Base-by-base conservation (phyloP, 2,797 vertebrate genomes). In the Peromyscus melanophrys region DNA sequence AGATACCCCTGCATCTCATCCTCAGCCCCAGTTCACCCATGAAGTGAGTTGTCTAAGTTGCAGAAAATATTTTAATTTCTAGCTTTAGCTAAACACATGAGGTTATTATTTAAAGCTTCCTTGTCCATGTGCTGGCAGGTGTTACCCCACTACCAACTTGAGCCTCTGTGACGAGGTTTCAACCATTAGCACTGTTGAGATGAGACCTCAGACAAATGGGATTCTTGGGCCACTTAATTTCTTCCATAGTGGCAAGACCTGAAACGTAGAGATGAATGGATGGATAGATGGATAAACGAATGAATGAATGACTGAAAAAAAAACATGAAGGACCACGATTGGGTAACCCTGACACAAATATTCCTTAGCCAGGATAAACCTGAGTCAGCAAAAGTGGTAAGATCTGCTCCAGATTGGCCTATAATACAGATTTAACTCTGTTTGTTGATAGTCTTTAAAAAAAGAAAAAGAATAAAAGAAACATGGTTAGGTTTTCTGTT, bases 261-360 rank as follows among this genome's bases (percentile, higher is more conserved):
- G 9, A 63, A 77, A 71, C 13, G 17, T 40, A 81, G 19, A 4
- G 25, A 13, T 75, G 17, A 37, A 6, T 76, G 12, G 4, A 61
- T 61, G 57, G 25, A 73, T 61, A 11, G 43, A 37, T 29, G 3
- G 10, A 19, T 61, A 49, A 46, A 93, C 2, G 46, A 27, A 29
- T 82, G 8, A 90, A 19, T n/a, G 37, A 82, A 34, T 78, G 23
- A 88, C 43, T 88, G 29, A 25, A 95, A 19, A 95, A 19, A 90
- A n/a, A 59, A 23, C 31, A 6, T 80, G 46, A 92, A 14, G 1
- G 34, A 78, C 14, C 5, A 49, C 78, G 19, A 46, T 16, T 59
- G 27, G 2, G 8, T 52, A 86, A 57, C 11, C 40, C 4, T 88
- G 59, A n/a, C 9, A 11, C 14, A 61, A 89, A 49, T 11, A 77